phyloP scores from a whole-genome alignment of 2,888 invertebrate species.

The Hirudinaria manillensis region DNA sequence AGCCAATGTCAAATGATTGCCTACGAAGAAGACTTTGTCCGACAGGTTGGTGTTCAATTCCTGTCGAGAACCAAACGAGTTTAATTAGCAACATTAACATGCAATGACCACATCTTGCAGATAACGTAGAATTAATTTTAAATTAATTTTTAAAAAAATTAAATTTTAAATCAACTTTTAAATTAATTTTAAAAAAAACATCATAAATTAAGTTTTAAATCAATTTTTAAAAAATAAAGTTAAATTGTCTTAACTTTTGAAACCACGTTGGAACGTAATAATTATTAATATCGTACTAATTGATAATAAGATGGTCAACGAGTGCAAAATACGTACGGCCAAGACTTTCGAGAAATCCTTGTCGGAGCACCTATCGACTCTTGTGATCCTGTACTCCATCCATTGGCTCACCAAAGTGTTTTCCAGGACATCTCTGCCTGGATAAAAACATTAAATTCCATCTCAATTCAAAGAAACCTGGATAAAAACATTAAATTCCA shows the following conservation, averaged over 20 bases:
- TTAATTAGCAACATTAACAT: no score
- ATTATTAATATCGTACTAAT: no score
- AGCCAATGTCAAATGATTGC: conserved; percentile 43
- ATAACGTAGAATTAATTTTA: no score
- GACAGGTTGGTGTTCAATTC: conserved; percentile 46
- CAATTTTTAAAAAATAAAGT: neutral
- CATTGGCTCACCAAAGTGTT: conserved; percentile 44
- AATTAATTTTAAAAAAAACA: neutral
- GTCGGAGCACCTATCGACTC: conserved; percentile 38
- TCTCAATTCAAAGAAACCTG: conserved; percentile 27
- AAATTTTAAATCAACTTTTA: no score
- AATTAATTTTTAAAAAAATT: neutral
- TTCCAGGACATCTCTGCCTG: conserved; percentile 29
- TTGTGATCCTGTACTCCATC: conserved; percentile 46
- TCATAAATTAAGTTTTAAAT: neutral
- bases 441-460: neutral
- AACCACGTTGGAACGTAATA: no score
- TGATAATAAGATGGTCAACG: no score
- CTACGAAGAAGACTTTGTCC: conserved; percentile 47
- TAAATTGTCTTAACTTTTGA: neutral
- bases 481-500: neutral
- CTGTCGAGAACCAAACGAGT: conserved; percentile 38
- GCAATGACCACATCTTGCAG: no score
- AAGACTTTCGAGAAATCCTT: neutral
- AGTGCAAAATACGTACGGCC: neutral